phyloP scores from a whole-genome alignment of 1,140 invertebrate genomes.

The Ostrea edulis region DNA sequence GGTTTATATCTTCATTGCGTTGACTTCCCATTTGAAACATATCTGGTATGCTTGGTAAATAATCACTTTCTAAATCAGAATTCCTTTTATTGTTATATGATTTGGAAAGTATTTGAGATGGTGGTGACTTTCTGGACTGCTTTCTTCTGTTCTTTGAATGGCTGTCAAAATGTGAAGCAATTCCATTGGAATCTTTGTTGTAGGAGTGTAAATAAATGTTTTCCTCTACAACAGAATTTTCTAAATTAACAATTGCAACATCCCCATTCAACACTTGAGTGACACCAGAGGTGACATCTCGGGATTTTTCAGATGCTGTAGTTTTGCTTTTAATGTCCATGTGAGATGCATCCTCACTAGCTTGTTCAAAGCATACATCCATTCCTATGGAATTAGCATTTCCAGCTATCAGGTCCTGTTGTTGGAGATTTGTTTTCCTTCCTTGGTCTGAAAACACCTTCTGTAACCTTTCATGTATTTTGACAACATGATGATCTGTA shows the following conservation, averaged over 20 bases:
- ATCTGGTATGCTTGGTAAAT: not conserved
- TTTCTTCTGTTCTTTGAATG: not conserved
- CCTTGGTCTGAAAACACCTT: not conserved
- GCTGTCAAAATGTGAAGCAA: not conserved
- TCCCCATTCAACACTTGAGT: not conserved
- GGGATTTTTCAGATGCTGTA: not conserved
- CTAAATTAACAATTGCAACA: not conserved
- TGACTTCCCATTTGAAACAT: not conserved
- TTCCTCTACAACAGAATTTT: not conserved
- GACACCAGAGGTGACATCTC: not conserved
- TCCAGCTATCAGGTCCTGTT: not conserved
- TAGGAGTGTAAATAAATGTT: not conserved
- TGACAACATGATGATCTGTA: conserved; percentile 54
- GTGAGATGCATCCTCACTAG: not conserved
- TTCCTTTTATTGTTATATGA: not conserved
- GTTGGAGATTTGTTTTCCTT: not conserved
- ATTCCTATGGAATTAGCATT: not conserved
- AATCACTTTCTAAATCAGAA: not conserved
- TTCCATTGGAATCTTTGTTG: not conserved
- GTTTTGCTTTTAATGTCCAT: not conserved
- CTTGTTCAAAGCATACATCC: not conserved
- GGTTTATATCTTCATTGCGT: not conserved
- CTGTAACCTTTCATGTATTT: conserved; percentile 53
- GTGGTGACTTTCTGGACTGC: not conserved
- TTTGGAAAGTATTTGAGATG: not conserved